These are phyloP conservation scores for Cataglyphis hispanica DNA, from an alignment of 1,140 invertebrate species.

Conservation along the genomic window DNA sequence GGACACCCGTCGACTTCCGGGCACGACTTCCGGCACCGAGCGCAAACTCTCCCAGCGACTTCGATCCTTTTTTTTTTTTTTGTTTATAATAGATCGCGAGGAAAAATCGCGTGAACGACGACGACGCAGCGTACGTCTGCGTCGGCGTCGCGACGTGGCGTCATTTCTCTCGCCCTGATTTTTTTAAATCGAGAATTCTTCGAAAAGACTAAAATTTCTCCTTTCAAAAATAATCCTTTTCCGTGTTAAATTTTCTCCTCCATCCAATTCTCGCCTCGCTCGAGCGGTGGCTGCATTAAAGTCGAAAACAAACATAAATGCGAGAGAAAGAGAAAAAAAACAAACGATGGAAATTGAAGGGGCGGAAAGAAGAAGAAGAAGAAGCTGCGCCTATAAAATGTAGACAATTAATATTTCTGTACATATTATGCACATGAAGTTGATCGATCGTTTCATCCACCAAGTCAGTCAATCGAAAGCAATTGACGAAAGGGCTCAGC, in stretches of 20 bases:
- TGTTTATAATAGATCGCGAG: neutral
- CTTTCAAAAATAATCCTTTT: neutral
- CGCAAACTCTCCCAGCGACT: constrained; percentile 50
- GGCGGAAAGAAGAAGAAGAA: constrained; percentile 55
- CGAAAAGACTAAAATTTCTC: neutral
- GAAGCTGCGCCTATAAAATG: constrained; percentile 71
- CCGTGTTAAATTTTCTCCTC: neutral
- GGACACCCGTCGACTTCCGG: constrained; percentile 77
- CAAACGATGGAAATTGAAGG: neutral
- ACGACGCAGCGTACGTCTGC: constrained; percentile 83
- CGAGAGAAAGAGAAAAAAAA: constrained; percentile 66
- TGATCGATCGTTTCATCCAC: constrained; percentile 81
- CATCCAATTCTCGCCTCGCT: constrained; percentile 4
- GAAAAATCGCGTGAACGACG: constrained; percentile 19
- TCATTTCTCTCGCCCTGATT: neutral
- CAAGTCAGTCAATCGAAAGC: constrained; percentile 73
- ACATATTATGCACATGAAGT: constrained; percentile 70
- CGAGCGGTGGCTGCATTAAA: constrained; percentile 56
- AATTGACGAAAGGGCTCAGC: constrained; percentile 44
- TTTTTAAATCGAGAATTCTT: neutral
- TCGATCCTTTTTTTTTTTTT: too few relatives aligned
- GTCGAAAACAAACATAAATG: constrained; percentile 55
- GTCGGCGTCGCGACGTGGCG: constrained; percentile 32
- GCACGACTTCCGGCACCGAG: constrained; percentile 67
- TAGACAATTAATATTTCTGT: constrained; percentile 64